Conservation (phyloP, 2,888 invertebrate genomes). For the Lepidonotus clava region DNA sequence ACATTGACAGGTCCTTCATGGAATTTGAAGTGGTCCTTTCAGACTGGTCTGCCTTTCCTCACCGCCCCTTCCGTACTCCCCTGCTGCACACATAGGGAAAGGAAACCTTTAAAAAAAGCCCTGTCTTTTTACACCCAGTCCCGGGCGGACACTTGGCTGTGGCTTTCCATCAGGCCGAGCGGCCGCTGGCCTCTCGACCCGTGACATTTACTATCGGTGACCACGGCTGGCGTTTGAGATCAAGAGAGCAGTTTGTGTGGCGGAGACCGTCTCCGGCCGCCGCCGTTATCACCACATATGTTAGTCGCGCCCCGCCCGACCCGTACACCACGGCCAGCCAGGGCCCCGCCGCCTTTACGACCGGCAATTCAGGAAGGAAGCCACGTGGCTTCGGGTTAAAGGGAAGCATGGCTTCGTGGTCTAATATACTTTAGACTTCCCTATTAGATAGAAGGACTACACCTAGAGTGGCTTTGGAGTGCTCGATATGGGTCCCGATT, state of each 20-base stretch:
- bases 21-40: too few relatives aligned
- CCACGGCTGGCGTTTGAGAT: neutral
- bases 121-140: too few relatives aligned
- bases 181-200: neutral
- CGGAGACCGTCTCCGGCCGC: neutral
- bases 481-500: too few relatives aligned
- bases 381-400: neutral
- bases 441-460: too few relatives aligned
- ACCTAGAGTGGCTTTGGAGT: too few relatives aligned
- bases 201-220: slow-evolving; percentile 28
- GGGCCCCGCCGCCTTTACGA: neutral
- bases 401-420: neutral
- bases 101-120: too few relatives aligned
- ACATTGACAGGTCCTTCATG: too few relatives aligned
- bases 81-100: too few relatives aligned
- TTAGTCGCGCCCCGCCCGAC: neutral
- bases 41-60: too few relatives aligned
- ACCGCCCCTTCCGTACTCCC: too few relatives aligned
- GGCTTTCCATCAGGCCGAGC: neutral
- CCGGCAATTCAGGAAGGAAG: neutral
- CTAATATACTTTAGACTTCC: too few relatives aligned
- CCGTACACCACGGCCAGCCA: neutral
- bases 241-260: slow-evolving; percentile 1
- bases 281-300: slow-evolving; percentile 13
- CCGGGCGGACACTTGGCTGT: neutral